phyloP scores from a whole-genome alignment of 2,113 vertebrate genomes.

The Cacatua alba region DNA sequence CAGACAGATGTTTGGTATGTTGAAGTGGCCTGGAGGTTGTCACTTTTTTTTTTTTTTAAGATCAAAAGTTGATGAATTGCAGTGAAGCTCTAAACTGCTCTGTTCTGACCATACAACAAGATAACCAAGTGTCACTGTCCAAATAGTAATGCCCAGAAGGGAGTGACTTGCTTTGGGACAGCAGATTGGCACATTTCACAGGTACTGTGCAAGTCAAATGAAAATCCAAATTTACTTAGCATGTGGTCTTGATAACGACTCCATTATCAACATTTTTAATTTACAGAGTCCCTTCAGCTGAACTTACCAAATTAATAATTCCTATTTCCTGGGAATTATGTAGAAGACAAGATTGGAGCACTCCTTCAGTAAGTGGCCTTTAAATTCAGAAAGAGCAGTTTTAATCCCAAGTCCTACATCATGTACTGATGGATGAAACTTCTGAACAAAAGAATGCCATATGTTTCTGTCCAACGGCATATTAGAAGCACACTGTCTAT shows the following conservation, averaged over 20 bases:
- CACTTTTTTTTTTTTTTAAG: not conserved
- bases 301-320: not conserved
- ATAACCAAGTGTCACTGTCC: not conserved
- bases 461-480: not conserved
- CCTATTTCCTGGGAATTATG: not conserved
- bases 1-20: not conserved
- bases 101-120: not conserved
- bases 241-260: not conserved
- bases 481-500: not conserved
- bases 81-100: not conserved
- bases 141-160: not conserved
- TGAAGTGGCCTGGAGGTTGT: not conserved
- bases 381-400: not conserved
- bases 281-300: not conserved
- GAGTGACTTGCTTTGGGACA: not conserved
- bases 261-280: not conserved
- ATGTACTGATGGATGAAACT: not conserved
- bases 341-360: not conserved
- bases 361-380: not conserved
- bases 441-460: not conserved
- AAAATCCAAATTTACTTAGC: not conserved
- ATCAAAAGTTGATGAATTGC: not conserved
- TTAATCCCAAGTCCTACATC: not conserved
- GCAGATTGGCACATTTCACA: not conserved
- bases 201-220: not conserved